phyloP scores from a whole-genome alignment of 2,113 vertebrate genomes.

The Zosterops lateralis region DNA sequence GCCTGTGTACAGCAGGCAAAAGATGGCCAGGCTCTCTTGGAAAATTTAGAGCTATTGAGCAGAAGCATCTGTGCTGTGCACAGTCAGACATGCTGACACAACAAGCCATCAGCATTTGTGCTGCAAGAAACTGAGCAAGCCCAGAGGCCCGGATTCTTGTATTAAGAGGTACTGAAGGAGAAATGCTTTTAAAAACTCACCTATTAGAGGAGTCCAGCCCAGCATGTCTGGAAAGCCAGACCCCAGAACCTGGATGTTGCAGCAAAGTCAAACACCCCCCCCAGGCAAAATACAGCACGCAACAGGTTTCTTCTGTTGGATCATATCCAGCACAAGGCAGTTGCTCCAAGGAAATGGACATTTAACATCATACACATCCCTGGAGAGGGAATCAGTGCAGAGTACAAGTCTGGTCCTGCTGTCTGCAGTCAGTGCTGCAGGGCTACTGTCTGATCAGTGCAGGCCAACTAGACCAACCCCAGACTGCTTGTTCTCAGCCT shows the following conservation, averaged over 20 bases:
- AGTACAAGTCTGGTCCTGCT: not conserved
- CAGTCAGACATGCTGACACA: not conserved
- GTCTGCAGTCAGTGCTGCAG: not conserved
- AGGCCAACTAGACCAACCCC: not conserved
- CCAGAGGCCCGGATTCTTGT: not conserved
- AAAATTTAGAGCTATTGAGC: not conserved
- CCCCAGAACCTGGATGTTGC: not conserved
- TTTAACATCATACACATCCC: not conserved
- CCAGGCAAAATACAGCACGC: not conserved
- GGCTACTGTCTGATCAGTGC: not conserved
- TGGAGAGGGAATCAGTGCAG: not conserved
- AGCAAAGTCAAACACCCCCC: not conserved
- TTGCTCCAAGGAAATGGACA: not conserved
- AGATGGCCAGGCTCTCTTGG: not conserved
- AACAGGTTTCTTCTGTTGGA: not conserved
- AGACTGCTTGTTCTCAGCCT: not conserved
- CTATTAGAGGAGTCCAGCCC: not conserved
- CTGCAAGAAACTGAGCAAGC: not conserved
- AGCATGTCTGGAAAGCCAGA: not conserved
- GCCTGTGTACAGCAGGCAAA: not conserved
- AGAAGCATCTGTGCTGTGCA: not conserved
- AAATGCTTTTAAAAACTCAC: not conserved
- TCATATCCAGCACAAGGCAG: not conserved
- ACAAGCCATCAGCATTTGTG: fast-evolving
- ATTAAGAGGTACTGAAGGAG: not conserved